phyloP scores from a whole-genome alignment of 1,140 invertebrate genomes.

The Aphelenchoides fujianensis region DNA sequence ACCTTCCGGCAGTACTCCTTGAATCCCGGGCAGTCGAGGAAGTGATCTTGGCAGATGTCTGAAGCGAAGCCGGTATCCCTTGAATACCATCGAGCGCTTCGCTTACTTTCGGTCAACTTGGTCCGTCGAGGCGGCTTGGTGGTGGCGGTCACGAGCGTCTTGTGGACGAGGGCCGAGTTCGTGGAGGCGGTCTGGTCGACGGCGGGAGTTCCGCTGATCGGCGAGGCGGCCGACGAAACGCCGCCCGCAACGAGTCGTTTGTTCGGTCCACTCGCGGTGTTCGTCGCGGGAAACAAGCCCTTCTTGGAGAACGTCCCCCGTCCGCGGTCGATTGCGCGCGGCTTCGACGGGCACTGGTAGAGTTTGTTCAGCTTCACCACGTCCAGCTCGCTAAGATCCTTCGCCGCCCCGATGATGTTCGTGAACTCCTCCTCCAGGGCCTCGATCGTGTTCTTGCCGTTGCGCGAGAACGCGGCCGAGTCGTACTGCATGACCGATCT shows the following conservation, averaged over 20 bases:
- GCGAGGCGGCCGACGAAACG: not conserved
- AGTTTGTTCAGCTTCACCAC: slow-evolving; percentile 48
- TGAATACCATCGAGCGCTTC: not conserved
- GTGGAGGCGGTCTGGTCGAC: not conserved
- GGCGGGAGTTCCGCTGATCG: not conserved
- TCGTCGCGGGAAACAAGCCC: not conserved
- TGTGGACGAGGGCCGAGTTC: slow-evolving; percentile 2
- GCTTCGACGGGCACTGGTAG: slow-evolving; percentile 4
- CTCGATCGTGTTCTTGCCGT: slow-evolving; percentile 60
- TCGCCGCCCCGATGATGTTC: slow-evolving; percentile 50
- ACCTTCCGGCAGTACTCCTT: slow-evolving; percentile 55
- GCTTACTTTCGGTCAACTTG: not conserved
- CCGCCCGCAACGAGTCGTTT: not conserved
- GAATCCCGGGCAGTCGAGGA: slow-evolving; percentile 60
- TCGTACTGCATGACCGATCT: slow-evolving; percentile 58
- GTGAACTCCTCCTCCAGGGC: slow-evolving; percentile 54
- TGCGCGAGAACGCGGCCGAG: slow-evolving; percentile 56
- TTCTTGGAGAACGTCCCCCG: not conserved
- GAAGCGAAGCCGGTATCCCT: not conserved
- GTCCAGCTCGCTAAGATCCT: slow-evolving; percentile 56
- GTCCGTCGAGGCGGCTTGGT: slow-evolving; percentile 11
- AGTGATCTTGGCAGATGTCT: slow-evolving; percentile 52
- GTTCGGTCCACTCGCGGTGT: not conserved
- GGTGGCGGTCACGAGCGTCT: slow-evolving; percentile 16
- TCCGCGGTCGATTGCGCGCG: not conserved